These are phyloP conservation scores for Stegastes partitus DNA, from an alignment of 2,113 vertebrate species.

Conservation along the genomic window DNA sequence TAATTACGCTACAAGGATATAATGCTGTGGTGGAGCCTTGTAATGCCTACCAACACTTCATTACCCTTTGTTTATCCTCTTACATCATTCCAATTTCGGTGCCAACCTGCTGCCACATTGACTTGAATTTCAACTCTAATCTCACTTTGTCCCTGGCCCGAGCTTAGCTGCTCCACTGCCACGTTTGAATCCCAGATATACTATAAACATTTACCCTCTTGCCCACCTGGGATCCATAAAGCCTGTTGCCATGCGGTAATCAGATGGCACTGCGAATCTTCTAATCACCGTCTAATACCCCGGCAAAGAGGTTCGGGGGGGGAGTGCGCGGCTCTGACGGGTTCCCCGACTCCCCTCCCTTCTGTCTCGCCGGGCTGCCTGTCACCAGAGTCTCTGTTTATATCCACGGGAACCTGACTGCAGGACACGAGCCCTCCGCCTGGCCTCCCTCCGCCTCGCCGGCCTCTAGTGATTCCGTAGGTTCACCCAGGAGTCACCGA, in stretches of 20 bases:
- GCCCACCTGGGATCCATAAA: conserved; percentile 82
- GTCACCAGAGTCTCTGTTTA: conserved; percentile 62
- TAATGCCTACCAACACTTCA: conserved; percentile 59
- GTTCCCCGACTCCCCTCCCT: conserved; percentile 33
- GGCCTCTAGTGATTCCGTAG: conserved; percentile 36
- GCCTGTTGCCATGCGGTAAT: conserved; percentile 71
- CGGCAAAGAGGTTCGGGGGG: conserved; percentile 27
- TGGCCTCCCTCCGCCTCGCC: not conserved
- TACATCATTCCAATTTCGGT: conserved; percentile 45
- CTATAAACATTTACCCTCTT: conserved; percentile 76
- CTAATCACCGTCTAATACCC: conserved; percentile 76
- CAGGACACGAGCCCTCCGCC: conserved; percentile 25
- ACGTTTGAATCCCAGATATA: conserved; percentile 42
- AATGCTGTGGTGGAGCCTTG: conserved; percentile 48
- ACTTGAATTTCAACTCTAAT: conserved; percentile 62
- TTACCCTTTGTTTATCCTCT: conserved; percentile 70
- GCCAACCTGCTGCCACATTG: conserved; percentile 59
- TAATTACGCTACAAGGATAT: conserved; percentile 56
- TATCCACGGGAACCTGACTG: conserved; percentile 44
- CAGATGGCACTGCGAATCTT: conserved; percentile 74
- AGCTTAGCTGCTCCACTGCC: conserved; percentile 54
- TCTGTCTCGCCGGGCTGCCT: conserved; percentile 12
- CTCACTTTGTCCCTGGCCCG: conserved; percentile 41
- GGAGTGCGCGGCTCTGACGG: conserved; percentile 28
- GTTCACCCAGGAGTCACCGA: conserved; percentile 68